phyloP scores from a whole-genome alignment of 2,888 invertebrate species.

The Netelia melanura region DNA sequence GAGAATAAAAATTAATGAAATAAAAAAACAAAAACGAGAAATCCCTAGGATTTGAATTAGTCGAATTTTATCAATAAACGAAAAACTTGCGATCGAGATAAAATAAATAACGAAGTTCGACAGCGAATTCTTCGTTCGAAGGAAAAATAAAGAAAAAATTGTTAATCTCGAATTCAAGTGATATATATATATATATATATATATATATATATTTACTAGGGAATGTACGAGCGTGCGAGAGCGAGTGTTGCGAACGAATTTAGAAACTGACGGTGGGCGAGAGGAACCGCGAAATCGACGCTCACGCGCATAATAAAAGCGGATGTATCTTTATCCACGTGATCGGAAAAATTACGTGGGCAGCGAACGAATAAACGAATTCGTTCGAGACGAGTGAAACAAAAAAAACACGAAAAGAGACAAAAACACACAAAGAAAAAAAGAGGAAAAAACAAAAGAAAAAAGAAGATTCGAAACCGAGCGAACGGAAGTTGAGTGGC shows the following conservation, averaged over 20 bases:
- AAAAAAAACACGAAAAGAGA: background rate
- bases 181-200: background rate
- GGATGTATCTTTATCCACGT: slow-evolving; percentile 16
- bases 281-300: slow-evolving; percentile 14
- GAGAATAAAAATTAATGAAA: too few species aligned
- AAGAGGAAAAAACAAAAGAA: background rate
- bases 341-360: slow-evolving; percentile 22
- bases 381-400: slow-evolving; percentile 8
- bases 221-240: slow-evolving; percentile 1
- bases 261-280: slow-evolving; percentile 51
- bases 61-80: too few species aligned
- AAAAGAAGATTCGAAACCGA: background rate
- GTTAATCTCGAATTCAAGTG: background rate
- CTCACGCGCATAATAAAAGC: background rate
- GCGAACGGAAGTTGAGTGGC: slow-evolving; percentile 24
- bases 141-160: background rate
- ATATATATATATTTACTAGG: background rate
- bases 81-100: too few species aligned
- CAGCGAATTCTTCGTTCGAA: too few species aligned
- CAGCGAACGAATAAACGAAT: slow-evolving; percentile 3
- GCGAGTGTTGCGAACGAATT: slow-evolving; percentile 58
- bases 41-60: too few species aligned
- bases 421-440: background rate
- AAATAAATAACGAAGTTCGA: too few species aligned
- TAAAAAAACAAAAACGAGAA: too few species aligned